These are phyloP conservation scores for Eublepharis macularius DNA, from an alignment of 2,113 vertebrate species.

Conservation along the genomic window DNA sequence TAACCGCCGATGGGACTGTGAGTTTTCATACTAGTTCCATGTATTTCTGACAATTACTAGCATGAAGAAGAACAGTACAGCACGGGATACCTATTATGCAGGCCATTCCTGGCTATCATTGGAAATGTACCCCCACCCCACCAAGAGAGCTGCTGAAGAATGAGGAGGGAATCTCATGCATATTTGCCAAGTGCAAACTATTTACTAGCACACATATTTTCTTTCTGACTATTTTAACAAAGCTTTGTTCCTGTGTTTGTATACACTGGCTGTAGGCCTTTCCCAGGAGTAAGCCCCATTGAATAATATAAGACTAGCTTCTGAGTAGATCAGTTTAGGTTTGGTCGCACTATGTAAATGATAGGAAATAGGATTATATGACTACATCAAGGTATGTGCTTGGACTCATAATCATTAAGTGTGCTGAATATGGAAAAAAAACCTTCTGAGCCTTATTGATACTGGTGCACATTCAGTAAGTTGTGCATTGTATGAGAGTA, in stretches of 20 bases:
- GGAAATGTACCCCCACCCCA: background rate
- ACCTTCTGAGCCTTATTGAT: background rate
- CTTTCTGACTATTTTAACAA: no score
- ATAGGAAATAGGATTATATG: background rate
- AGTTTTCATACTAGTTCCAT: background rate
- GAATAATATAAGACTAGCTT: no score
- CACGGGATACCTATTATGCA: background rate
- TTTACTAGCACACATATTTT: no score
- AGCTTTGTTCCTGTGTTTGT: no score
- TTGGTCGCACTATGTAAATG: background rate
- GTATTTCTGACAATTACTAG: no score
- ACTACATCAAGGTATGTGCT: background rate
- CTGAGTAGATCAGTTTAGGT: no score
- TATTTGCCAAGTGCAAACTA: no score
- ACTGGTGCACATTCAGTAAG: background rate
- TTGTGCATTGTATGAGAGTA: background rate
- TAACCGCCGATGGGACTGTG: no score
- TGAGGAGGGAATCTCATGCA: background rate
- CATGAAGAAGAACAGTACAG: background rate
- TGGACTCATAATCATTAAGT: background rate
- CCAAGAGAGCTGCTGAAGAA: background rate
- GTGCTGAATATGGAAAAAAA: background rate
- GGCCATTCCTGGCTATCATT: background rate
- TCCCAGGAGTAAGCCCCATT: no score
- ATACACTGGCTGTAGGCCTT: no score